Evolutionary conservation across 2,888 invertebrate species (phyloP).

Genomic region (Homarus gammarus): DNA sequence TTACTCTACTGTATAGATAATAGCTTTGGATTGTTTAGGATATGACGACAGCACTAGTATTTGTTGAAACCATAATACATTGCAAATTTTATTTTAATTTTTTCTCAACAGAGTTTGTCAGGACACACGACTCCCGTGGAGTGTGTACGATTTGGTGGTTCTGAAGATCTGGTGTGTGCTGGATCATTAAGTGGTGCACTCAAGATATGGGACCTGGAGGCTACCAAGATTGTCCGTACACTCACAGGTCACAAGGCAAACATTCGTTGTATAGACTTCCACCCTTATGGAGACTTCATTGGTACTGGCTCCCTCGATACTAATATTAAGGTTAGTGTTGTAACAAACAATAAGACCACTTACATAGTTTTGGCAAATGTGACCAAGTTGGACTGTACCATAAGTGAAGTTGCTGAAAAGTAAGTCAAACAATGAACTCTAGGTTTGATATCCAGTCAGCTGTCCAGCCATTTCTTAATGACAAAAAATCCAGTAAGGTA

Average conservation of each 20-base stretch:
- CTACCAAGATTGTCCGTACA: slow-evolving; percentile 93
- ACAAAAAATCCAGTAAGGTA: too few species aligned
- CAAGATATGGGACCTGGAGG: slow-evolving; percentile 97
- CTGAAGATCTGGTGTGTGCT: slow-evolving; percentile 96
- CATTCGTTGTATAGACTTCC: slow-evolving; percentile 94
- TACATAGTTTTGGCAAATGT: too few species aligned
- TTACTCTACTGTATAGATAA: too few species aligned
- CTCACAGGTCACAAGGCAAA: slow-evolving; percentile 93
- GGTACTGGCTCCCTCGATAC: slow-evolving; percentile 96
- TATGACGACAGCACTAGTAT: too few species aligned
- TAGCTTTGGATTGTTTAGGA: too few species aligned
- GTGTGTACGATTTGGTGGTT: slow-evolving; percentile 95
- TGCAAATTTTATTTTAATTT: neutral
- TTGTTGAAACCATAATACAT: too few species aligned
- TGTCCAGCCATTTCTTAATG: too few species aligned
- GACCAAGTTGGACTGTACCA: too few species aligned
- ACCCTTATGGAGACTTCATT: slow-evolving; percentile 96
- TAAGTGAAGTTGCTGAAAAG: too few species aligned
- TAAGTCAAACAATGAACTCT: too few species aligned
- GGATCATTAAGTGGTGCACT: slow-evolving; percentile 96
- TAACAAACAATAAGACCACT: too few species aligned
- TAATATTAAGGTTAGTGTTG: slow-evolving; percentile 85
- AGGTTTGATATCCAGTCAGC: too few species aligned
- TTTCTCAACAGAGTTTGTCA: slow-evolving; percentile 87
- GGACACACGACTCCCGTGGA: slow-evolving; percentile 96